phyloP scores from a whole-genome alignment of 2,888 invertebrate genomes.

The Parnassius mnemosyne region DNA sequence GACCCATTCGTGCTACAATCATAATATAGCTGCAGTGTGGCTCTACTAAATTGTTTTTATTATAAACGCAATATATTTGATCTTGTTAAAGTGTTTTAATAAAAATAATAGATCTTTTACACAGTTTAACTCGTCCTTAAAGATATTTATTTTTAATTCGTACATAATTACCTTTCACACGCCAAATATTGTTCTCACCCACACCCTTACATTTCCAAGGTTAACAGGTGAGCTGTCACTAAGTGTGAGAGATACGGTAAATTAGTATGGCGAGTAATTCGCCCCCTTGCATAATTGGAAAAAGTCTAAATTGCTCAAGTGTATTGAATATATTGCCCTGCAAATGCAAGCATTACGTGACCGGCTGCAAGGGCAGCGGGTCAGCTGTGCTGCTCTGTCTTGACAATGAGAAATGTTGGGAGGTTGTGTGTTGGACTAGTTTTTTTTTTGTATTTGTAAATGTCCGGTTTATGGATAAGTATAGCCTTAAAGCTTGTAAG shows the following conservation, averaged over 20 bases:
- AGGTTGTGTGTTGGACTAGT: constrained; percentile 5
- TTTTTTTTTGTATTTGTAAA: constrained; percentile 12
- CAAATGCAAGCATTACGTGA: constrained; percentile 17
- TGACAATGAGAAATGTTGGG: not conserved
- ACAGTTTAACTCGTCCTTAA: not conserved
- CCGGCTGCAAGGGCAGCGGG: constrained; percentile 15
- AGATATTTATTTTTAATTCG: not conserved
- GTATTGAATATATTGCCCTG: constrained; percentile 3
- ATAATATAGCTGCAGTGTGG: too few species aligned
- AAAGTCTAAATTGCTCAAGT: constrained; percentile 5
- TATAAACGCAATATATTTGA: too few species aligned
- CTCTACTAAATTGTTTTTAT: too few species aligned
- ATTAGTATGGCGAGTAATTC: constrained; percentile 16
- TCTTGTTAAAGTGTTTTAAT: too few species aligned
- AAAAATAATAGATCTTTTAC: too few species aligned
- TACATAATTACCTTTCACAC: constrained; percentile 6
- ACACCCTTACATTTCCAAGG: constrained; percentile 36
- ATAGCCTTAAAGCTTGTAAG: not conserved
- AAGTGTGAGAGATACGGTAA: constrained; percentile 28
- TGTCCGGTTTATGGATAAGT: constrained; percentile 9
- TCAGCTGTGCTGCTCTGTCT: constrained; percentile 1
- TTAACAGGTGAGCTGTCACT: constrained; percentile 43
- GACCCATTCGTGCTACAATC: too few species aligned
- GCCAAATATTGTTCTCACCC: constrained; percentile 10
- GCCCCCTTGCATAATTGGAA: constrained; percentile 7